These are phyloP conservation scores for Podarcis muralis DNA, from an alignment of 2,113 vertebrate genomes.

Conservation along the genomic window DNA sequence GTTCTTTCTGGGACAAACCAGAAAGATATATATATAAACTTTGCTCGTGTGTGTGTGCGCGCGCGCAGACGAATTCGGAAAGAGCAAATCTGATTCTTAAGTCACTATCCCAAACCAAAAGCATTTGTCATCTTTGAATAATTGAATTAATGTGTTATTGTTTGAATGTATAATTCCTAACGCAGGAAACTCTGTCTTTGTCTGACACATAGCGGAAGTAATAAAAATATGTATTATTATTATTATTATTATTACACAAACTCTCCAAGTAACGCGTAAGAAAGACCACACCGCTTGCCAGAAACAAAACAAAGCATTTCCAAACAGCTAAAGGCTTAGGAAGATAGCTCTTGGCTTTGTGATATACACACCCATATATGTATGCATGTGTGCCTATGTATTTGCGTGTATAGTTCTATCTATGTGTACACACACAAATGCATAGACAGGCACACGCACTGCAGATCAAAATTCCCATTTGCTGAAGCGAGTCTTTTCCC, in stretches of 20 bases:
- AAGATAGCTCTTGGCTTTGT: conserved; percentile 10
- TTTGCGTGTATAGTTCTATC: neutral
- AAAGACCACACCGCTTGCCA: conserved; percentile 61
- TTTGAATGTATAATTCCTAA: conserved; percentile 84
- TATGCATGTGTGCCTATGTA: neutral
- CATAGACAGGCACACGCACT: neutral
- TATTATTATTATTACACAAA: neutral
- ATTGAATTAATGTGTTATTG: conserved; percentile 85
- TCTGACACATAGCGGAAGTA: conserved; percentile 72
- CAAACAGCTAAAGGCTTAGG: conserved; percentile 38
- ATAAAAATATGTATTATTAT: conserved; percentile 65
- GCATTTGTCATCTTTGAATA: conserved; percentile 85
- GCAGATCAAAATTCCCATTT: neutral
- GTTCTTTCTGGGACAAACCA: conserved; percentile 49
- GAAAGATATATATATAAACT: conserved; percentile 56
- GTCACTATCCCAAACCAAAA: conserved; percentile 77
- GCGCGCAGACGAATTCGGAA: conserved; percentile 67
- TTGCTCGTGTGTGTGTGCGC: conserved; percentile 77
- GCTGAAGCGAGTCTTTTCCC: too few species aligned
- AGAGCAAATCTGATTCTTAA: conserved; percentile 65
- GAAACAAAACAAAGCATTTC: conserved; percentile 22
- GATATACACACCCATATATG: neutral
- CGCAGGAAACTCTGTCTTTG: conserved; percentile 79
- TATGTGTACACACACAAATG: neutral
- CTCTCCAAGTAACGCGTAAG: conserved; percentile 52